Evolutionary conservation across 2,888 invertebrate genomes (phyloP).

Genomic region (Caenorhabditis japonica): DNA sequence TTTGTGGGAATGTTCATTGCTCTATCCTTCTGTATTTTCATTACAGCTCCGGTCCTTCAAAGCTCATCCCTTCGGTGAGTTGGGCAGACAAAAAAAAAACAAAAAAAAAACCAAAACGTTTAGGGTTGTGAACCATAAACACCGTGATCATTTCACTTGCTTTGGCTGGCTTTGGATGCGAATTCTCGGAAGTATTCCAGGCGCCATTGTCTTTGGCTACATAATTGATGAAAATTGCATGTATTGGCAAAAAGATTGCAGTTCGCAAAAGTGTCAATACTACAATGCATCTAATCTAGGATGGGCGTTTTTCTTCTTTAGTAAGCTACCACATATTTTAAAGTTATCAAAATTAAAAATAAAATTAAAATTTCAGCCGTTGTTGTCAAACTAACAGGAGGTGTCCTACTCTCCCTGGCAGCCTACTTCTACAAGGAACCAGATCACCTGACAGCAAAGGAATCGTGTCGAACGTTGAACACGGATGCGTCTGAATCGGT

Average conservation of each 20-base stretch:
- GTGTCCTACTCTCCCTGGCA: conserved; percentile 33
- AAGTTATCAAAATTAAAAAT: not conserved
- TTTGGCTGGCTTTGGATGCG: conserved; percentile 67
- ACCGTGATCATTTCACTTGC: conserved; percentile 65
- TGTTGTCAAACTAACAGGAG: conserved; percentile 46
- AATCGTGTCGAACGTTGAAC: conserved; percentile 24
- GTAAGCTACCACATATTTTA: conserved; percentile 37
- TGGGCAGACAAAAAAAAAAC: too few species aligned
- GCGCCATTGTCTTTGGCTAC: conserved; percentile 61
- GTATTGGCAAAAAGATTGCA: conserved; percentile 59
- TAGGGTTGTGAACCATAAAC: conserved; percentile 62
- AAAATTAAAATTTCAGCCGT: conserved; percentile 40
- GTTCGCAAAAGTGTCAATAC: conserved; percentile 57
- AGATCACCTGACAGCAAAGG: conserved; percentile 12
- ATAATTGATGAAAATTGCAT: conserved; percentile 61
- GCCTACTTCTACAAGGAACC: conserved; percentile 46
- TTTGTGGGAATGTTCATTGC: conserved; percentile 60
- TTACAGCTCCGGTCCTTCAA: conserved; percentile 61
- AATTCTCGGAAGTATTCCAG: conserved; percentile 61
- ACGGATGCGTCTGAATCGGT: conserved; percentile 44
- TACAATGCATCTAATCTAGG: conserved; percentile 59
- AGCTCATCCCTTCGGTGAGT: conserved; percentile 54
- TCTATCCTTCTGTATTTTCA: conserved; percentile 59
- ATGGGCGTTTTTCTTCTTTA: conserved; percentile 56
- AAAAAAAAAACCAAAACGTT: not conserved